Conservation (phyloP, 2,797 vertebrate genomes). For the Chelonia mydas region DNA sequence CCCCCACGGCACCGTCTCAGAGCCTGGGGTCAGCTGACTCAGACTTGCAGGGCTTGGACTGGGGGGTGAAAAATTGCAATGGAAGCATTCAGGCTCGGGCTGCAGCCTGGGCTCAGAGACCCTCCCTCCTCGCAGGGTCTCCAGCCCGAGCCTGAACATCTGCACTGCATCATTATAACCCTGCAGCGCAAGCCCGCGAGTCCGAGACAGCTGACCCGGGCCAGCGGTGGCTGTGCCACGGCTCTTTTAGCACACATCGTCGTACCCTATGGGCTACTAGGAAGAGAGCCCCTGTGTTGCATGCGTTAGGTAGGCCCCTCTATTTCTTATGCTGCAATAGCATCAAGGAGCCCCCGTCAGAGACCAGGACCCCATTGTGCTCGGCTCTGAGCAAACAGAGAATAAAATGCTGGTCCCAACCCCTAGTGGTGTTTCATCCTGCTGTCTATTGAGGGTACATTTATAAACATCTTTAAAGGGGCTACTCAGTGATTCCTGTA, state of each 20-base stretch:
- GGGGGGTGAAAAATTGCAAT: not conserved
- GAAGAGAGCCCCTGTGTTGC: not conserved
- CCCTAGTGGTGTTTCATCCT: not conserved
- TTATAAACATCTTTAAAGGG: not conserved
- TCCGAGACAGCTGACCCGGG: not conserved
- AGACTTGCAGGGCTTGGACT: no score
- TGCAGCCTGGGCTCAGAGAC: no score
- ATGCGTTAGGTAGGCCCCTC: not conserved
- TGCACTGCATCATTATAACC: not conserved
- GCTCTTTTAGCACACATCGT: accelerated
- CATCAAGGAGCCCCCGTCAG: not conserved
- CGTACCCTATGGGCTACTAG: not conserved
- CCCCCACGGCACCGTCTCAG: no score
- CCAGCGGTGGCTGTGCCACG: not conserved
- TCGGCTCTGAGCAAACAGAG: not conserved
- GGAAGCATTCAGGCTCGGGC: not conserved
- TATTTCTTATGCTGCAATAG: not conserved
- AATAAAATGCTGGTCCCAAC: not conserved
- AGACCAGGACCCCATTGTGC: not conserved
- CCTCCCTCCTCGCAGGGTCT: not conserved
- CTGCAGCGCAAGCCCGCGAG: not conserved
- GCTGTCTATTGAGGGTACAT: not conserved
- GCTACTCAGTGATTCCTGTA: not conserved
- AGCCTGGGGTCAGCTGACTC: no score
- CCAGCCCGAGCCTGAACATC: not conserved